phyloP scores from a whole-genome alignment of 1,140 invertebrate species.

The Drosophila lacteicornis region DNA sequence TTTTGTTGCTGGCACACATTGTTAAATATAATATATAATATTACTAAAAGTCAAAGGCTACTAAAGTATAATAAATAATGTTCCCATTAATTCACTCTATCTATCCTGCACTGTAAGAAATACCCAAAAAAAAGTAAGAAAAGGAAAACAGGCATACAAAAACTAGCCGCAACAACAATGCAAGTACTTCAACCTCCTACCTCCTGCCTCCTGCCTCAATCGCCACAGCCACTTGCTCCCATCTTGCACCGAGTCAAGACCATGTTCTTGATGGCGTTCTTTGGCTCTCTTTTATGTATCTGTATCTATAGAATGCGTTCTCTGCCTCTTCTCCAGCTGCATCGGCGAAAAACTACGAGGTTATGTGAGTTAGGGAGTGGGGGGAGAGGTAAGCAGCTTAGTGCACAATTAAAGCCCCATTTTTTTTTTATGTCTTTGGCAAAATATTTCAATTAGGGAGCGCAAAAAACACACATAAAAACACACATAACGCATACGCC shows the following conservation, averaged over 20 bases:
- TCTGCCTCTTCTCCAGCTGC: slow-evolving; percentile 16
- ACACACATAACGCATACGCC: slow-evolving; percentile 51
- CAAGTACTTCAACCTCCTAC: slow-evolving; percentile 29
- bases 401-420: slow-evolving; percentile 48
- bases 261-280: slow-evolving; percentile 41
- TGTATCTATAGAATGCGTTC: slow-evolving; percentile 59
- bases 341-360: slow-evolving; percentile 16
- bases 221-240: slow-evolving; percentile 16
- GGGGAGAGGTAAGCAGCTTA: slow-evolving; percentile 48
- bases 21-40: too few relatives aligned
- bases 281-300: slow-evolving; percentile 57
- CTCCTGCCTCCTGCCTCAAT: background rate
- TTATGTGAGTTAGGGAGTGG: background rate
- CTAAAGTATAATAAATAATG: background rate
- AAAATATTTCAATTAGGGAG: slow-evolving; percentile 56
- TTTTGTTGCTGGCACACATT: too few relatives aligned
- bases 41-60: too few relatives aligned
- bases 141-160: slow-evolving; percentile 16
- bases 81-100: background rate
- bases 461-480: slow-evolving; percentile 23
- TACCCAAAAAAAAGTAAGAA: background rate
- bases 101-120: slow-evolving; percentile 1
- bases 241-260: slow-evolving; percentile 59
- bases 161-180: slow-evolving; percentile 56
- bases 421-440: slow-evolving; percentile 21